A percentile compares a stretch with the other conserved stretches of the same genome.
Evolutionary conservation across 2,888 invertebrate species (phyloP).

Genomic region (Drosophila seclusa): DNA sequence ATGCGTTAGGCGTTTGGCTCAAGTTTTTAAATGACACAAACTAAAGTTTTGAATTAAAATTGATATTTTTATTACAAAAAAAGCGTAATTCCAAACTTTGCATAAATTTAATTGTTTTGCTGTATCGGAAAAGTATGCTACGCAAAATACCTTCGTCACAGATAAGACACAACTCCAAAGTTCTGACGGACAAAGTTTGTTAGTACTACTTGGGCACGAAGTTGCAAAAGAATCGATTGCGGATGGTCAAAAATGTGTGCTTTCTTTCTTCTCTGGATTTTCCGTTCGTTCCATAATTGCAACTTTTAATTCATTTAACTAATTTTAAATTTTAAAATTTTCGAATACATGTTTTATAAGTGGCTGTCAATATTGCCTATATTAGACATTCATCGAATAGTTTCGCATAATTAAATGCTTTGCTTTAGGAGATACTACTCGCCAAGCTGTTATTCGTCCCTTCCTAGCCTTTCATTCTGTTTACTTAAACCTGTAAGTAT

Average conservation of each 20-base stretch:
- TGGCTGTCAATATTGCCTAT: background rate
- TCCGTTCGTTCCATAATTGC: background rate
- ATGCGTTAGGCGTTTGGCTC: background rate
- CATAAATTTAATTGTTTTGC: background rate
- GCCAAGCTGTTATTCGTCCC: no score
- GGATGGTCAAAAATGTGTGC: background rate
- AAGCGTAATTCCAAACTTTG: background rate
- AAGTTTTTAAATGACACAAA: slow-evolving; percentile 1
- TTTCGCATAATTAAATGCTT: background rate
- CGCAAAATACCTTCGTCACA: background rate
- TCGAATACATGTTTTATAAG: background rate
- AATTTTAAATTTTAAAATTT: background rate
- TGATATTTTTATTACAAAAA: slow-evolving; percentile 5
- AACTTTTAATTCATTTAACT: background rate
- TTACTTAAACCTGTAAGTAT: no score
- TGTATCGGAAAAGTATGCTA: background rate
- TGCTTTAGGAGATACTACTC: background rate
- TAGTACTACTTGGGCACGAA: background rate
- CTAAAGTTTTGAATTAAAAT: background rate
- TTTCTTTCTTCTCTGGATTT: background rate
- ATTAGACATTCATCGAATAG: background rate
- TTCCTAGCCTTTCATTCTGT: background rate
- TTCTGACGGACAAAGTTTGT: background rate
- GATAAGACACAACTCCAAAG: background rate
- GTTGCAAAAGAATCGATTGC: background rate